Evolutionary conservation across 2,888 invertebrate genomes (phyloP), one percentile per base, ranked within the genome.

Genomic region (Cantharis rufa): DNA sequence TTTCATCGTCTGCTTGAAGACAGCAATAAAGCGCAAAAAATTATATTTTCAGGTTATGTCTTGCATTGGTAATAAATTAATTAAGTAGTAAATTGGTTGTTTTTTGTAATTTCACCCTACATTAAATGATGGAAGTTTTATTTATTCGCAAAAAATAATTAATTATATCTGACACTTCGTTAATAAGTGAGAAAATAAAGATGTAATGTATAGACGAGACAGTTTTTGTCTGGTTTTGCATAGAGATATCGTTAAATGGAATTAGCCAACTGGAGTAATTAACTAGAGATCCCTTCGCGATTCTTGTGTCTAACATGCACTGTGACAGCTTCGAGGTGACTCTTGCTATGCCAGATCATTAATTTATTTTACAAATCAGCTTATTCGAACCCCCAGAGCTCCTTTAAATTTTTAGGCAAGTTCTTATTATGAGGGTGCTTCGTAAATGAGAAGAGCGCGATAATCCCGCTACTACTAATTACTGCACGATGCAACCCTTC

Each of bases 281-380:
- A 88, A 87, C 85, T 86, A 79, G 84, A 86, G 86, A 85, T 84
- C 84, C 84, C 82, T 82, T 79, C 80, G 77, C 80, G 78, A 78
- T 84, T 82, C 83, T 84, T 84, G 83, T 84, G 85, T 85, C 86
- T 85, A 85, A 86, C 86, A 87, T 86, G 86, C 87, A 87, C 86
- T 86, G 87, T 87, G 88, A 87, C 87, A 87, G 86, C 85, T 85
- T 82, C 80, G 86, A 88, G 87, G 87, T 87, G 87, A 88, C 87
- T 87, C 85, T 84, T 86, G 86, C 85, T 85, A 87, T 87, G 85
- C 84, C 84, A 84, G 86, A 87, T 88, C 88, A 88, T 88, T 88
- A 88, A 88, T 88, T 88, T 88, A 87, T 88, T 87, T 87, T 87
- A 86, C 86, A 88, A 88, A 88, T 88, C 87, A 88, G 88, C 88